Evolutionary conservation across 1,140 invertebrate species (phyloP).

Genomic region (Micrasema minimum): DNA sequence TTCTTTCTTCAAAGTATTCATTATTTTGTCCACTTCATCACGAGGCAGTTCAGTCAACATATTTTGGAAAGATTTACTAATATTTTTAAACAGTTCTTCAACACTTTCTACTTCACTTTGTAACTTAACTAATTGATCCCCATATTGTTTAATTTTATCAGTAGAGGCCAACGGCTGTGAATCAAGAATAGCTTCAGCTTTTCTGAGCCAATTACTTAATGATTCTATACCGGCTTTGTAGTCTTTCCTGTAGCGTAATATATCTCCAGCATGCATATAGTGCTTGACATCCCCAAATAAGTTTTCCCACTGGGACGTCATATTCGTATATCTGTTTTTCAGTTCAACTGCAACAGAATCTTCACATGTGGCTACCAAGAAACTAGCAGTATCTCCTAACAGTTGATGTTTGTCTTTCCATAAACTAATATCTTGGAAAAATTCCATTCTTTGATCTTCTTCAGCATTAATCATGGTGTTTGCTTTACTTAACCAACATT

Average conservation of each 20-base stretch:
- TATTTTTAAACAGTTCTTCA: constrained; percentile 89
- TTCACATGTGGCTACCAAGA: constrained; percentile 87
- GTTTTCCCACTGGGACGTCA: constrained; percentile 83
- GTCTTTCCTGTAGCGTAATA: constrained; percentile 82
- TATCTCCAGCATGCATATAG: constrained; percentile 89
- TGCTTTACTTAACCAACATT: constrained; percentile 83
- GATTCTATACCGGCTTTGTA: constrained; percentile 81
- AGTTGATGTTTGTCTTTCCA: constrained; percentile 90
- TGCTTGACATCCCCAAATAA: constrained; percentile 83
- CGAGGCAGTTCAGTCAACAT: constrained; percentile 90
- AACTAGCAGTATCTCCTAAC: constrained; percentile 86
- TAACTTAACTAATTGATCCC: constrained; percentile 81
- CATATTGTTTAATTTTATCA: constrained; percentile 81
- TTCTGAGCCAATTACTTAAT: constrained; percentile 82
- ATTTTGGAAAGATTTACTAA: constrained; percentile 90
- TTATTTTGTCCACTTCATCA: constrained; percentile 90
- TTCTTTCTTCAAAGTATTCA: constrained; percentile 88
- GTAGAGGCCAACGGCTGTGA: constrained; percentile 78
- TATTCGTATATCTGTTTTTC: constrained; percentile 76
- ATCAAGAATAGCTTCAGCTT: constrained; percentile 77
- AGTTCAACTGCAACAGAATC: constrained; percentile 82
- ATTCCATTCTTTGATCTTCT: constrained; percentile 89
- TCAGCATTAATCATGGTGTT: constrained; percentile 79
- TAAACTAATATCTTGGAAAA: constrained; percentile 88
- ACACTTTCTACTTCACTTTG: constrained; percentile 86